These are phyloP conservation scores for Argopecten irradians DNA, from an alignment of 1,140 invertebrate species.

Conservation along the genomic window DNA sequence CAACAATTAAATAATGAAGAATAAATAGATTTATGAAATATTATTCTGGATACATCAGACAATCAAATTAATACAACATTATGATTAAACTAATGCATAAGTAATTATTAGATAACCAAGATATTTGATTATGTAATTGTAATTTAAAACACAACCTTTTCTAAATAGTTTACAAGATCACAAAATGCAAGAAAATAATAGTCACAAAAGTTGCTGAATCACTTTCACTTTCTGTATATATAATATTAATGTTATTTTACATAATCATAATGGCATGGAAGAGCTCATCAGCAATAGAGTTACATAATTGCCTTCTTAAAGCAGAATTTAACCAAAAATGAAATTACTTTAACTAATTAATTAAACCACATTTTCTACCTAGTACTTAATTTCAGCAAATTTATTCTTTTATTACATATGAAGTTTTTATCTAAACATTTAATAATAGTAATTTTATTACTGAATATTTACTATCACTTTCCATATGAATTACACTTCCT, in stretches of 20 bases:
- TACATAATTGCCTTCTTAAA: background rate
- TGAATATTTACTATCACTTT: background rate
- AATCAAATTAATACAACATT: background rate
- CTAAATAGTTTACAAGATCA: background rate
- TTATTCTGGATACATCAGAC: background rate
- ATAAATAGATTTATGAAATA: background rate
- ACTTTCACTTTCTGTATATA: constrained; percentile 6
- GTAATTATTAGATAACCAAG: background rate
- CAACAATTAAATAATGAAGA: background rate
- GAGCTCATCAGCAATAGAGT: too few species aligned
- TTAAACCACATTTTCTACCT: too few species aligned
- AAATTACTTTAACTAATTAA: too few species aligned
- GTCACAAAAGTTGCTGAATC: background rate
- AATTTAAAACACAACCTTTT: background rate
- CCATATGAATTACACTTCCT: constrained; percentile 8
- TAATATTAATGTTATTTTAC: background rate
- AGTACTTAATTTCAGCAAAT: too few species aligned
- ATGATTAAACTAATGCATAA: background rate
- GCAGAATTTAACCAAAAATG: background rate
- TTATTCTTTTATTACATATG: too few species aligned
- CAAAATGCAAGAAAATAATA: background rate
- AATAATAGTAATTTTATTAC: too few species aligned
- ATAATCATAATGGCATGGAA: background rate
- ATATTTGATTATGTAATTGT: background rate
- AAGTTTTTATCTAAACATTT: too few species aligned